Conservation (phyloP, 2,113 vertebrate species). For the Phylloscopus trochiloides region DNA sequence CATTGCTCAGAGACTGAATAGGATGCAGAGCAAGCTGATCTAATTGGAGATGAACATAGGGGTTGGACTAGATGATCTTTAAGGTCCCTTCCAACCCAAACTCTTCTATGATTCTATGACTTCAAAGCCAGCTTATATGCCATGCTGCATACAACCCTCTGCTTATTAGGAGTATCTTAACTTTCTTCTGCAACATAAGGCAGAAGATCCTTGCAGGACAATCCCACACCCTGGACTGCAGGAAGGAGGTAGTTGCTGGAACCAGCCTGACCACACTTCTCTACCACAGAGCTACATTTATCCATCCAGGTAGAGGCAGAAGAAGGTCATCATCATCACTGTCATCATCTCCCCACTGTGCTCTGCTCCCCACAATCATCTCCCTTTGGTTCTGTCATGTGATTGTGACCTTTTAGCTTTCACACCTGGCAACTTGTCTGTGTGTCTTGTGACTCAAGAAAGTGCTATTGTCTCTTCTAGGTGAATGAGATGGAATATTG, state of each 20-base stretch:
- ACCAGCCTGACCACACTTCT: background rate
- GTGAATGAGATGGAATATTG: background rate
- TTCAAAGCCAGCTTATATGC: background rate
- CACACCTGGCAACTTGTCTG: fast-evolving
- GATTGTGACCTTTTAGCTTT: background rate
- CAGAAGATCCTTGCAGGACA: background rate
- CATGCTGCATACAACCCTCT: background rate
- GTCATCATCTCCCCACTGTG: background rate
- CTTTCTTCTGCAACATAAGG: background rate
- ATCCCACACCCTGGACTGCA: background rate
- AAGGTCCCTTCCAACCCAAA: background rate
- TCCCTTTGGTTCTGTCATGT: background rate
- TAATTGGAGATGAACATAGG: background rate
- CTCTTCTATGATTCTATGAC: background rate
- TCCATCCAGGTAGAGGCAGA: background rate
- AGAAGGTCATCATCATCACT: background rate
- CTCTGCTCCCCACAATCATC: background rate
- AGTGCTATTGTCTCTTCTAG: background rate
- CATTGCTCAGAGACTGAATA: background rate
- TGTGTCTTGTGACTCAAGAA: background rate
- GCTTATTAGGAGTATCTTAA: background rate
- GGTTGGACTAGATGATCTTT: background rate
- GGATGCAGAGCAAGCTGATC: background rate
- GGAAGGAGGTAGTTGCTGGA: background rate
- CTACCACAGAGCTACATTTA: background rate